A percentile compares a stretch with the other conserved stretches of the same genome.
Conservation (phyloP, 2,888 invertebrate genomes). For the Nymphalis urticae region DNA sequence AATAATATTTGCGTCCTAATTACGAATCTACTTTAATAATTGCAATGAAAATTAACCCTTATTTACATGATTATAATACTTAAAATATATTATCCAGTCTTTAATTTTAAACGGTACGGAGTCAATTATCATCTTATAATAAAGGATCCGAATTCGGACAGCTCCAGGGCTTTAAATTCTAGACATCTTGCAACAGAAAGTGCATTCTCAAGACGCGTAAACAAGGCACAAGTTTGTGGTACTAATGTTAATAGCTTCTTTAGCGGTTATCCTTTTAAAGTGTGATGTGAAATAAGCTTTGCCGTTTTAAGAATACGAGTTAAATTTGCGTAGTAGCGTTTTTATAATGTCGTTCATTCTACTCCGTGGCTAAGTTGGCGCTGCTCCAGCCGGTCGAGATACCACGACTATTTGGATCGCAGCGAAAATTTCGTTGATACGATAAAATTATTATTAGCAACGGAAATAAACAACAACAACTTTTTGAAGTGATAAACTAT, state of each 20-base stretch:
- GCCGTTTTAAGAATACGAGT: neutral
- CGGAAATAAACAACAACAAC: neutral
- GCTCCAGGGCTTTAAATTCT: conserved; percentile 7
- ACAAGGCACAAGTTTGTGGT: conserved; percentile 33
- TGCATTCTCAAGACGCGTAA: conserved; percentile 24
- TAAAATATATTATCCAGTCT: neutral
- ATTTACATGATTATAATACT: neutral
- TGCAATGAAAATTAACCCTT: conserved; percentile 2
- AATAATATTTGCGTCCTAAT: conserved; percentile 15
- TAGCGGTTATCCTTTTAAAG: conserved; percentile 3
- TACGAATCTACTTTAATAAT: neutral
- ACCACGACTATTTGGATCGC: conserved; percentile 33
- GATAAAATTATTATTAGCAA: conserved; percentile 20
- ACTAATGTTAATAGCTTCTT: conserved; percentile 32
- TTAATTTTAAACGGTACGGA: conserved; percentile 6
- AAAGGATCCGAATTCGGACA: conserved; percentile 16
- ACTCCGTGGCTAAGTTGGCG: conserved; percentile 24
- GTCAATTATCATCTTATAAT: conserved; percentile 2
- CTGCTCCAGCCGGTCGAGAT: conserved; percentile 26
- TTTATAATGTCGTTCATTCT: conserved; percentile 15
- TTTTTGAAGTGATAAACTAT: no score
- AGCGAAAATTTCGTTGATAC: conserved; percentile 31
- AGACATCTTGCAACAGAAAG: conserved; percentile 15
- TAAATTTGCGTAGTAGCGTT: neutral
- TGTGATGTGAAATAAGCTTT: neutral